Conservation (phyloP, 2,888 invertebrate species). For the Octodonta nipae region DNA sequence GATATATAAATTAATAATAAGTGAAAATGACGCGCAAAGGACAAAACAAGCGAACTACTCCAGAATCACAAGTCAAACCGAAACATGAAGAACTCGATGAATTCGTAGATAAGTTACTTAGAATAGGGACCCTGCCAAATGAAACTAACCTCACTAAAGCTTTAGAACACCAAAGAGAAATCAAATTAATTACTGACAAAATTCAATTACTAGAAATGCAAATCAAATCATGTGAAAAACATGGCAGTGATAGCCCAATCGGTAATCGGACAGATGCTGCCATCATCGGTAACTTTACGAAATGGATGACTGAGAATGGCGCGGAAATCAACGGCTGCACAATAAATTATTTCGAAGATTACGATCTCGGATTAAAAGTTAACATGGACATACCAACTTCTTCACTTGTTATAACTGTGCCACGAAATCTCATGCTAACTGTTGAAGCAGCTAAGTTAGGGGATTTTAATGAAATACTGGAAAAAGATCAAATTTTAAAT, state of each 20-base stretch:
- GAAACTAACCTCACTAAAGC: slow-evolving; percentile 39
- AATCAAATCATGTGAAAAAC: background rate
- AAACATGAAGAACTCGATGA: background rate
- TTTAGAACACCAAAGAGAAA: slow-evolving; percentile 60
- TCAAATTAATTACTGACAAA: slow-evolving; percentile 50
- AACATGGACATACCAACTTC: slow-evolving; percentile 53
- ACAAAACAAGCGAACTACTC: too few relatives aligned
- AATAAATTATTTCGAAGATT: slow-evolving; percentile 60
- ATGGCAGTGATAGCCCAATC: background rate
- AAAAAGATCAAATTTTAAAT: slow-evolving; percentile 64
- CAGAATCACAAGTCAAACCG: too few relatives aligned
- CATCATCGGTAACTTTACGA: slow-evolving; percentile 38
- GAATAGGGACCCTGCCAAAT: slow-evolving; percentile 38
- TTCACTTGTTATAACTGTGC: slow-evolving; percentile 67
- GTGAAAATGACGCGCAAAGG: too few relatives aligned
- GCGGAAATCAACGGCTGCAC: slow-evolving; percentile 58
- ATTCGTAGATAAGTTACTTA: slow-evolving; percentile 44
- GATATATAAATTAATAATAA: too few relatives aligned
- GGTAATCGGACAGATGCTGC: background rate
- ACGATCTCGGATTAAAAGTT: slow-evolving; percentile 68
- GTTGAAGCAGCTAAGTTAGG: slow-evolving; percentile 55
- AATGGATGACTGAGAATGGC: slow-evolving; percentile 64
- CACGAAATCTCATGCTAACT: slow-evolving; percentile 70
- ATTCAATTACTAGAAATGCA: slow-evolving; percentile 47
- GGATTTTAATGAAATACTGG: slow-evolving; percentile 45